Conservation (phyloP, 2,888 invertebrate genomes). For the Tipula unca region DNA sequence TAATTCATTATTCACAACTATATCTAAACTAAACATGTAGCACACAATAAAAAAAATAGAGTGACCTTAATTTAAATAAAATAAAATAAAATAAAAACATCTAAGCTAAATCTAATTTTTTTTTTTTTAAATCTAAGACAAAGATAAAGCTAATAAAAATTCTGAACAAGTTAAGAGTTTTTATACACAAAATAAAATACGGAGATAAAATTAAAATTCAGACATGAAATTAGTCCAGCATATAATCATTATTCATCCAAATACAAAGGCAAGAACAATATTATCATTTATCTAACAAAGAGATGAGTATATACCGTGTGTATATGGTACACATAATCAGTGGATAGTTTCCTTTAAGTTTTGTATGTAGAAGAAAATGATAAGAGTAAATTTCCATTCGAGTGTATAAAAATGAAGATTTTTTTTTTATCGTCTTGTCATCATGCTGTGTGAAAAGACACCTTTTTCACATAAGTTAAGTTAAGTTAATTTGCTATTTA, state of each 20-base stretch:
- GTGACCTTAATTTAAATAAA: background rate
- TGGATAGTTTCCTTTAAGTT: background rate
- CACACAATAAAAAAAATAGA: background rate
- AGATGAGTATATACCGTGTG: background rate
- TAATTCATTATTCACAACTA: background rate
- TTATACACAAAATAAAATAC: background rate
- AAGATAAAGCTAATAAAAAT: background rate
- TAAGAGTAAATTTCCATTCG: background rate
- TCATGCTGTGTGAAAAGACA: background rate
- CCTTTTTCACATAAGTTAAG: too few relatives aligned
- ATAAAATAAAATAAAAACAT: background rate
- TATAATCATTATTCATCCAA: background rate
- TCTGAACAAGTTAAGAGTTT: background rate
- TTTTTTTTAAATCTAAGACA: background rate
- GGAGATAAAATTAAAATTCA: background rate
- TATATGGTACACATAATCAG: background rate
- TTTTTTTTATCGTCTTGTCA: background rate
- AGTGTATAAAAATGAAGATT: background rate
- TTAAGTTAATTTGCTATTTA: background rate
- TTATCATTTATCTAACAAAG: background rate
- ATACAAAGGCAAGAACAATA: background rate
- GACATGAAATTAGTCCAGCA: background rate
- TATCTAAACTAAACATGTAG: background rate
- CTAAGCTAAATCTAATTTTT: background rate
- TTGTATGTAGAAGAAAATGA: too few relatives aligned